Conservation (phyloP, 1,140 invertebrate species). For the Ylistrum balloti region DNA sequence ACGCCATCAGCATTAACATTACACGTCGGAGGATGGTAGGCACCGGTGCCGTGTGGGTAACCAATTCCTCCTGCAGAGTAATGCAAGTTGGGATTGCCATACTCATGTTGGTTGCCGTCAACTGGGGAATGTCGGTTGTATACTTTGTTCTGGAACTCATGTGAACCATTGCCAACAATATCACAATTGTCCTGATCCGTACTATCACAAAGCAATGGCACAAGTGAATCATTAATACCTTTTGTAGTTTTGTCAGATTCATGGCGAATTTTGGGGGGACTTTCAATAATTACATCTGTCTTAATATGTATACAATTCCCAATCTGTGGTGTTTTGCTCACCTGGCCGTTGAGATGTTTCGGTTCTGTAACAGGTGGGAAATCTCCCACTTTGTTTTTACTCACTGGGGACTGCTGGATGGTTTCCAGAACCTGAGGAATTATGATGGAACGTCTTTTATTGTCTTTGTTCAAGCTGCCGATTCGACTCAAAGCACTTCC, state of each 20-base stretch:
- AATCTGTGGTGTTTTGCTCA: slow-evolving; percentile 33
- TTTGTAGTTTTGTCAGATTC: not conserved
- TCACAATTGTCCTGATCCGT: slow-evolving; percentile 7
- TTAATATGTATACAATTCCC: slow-evolving; percentile 42
- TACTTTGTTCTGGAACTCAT: not conserved
- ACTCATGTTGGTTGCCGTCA: slow-evolving; percentile 71
- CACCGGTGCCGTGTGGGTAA: slow-evolving; percentile 69
- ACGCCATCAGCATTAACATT: slow-evolving; percentile 34
- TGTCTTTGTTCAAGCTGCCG: slow-evolving; percentile 60
- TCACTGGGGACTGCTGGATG: slow-evolving; percentile 66
- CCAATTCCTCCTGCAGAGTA: slow-evolving; percentile 73
- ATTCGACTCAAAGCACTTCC: slow-evolving; percentile 74
- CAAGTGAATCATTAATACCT: not conserved
- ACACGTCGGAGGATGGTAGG: slow-evolving; percentile 63
- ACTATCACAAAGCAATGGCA: slow-evolving; percentile 42
- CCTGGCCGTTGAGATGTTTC: slow-evolving; percentile 11
- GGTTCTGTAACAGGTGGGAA: not conserved
- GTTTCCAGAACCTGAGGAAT: slow-evolving; percentile 61
- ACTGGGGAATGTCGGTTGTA: slow-evolving; percentile 68
- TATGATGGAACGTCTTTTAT: slow-evolving; percentile 63
- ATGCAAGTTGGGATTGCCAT: slow-evolving; percentile 69
- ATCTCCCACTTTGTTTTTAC: slow-evolving; percentile 45
- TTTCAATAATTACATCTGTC: not conserved
- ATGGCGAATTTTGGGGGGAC: not conserved
- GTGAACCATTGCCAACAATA: slow-evolving; percentile 30